Base-by-base conservation (phyloP, 2,797 vertebrate species). In the Vireo griseus region DNA sequence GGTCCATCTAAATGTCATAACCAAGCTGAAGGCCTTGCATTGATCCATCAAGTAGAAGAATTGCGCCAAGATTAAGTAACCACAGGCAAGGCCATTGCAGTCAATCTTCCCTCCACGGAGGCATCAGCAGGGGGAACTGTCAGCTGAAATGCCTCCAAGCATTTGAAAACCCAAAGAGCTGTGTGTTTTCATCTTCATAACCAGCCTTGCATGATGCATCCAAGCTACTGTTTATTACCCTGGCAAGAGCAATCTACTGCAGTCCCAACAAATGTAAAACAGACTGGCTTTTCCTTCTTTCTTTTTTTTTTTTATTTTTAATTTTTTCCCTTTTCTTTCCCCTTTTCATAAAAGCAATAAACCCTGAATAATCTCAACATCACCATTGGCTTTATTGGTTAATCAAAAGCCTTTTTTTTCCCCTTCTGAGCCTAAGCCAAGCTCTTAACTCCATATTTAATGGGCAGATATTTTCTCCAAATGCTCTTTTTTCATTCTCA, bases 381-480 rank as follows among this genome's bases (percentile, higher is more conserved):
- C 87, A 86, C 87, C 75, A 83, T 35, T 92, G 94, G 61, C 68
- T 96, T 96, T 95, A 94, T 84, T 84, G 78, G 86, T 95, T 95
- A 94, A 97, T 90, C 93, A 94, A 95, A 96, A 94, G 61, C 42
- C 37, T 73, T 93, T 93, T 91, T 63, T 94, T 90, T 57, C 33
- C 62, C 88, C 39, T 94, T 93, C 92, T 95, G 95, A 93, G 86
- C 58, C 39, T 65, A 92, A 94, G 86, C 93, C 92, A 96, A 93
- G 84, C 90, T 95, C 86, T 95, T 95, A 97, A 91, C 92, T 95
- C 91, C 58, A 51, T 94, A 91, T 94, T 94, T 95, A 95, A 94
- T 93, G 86, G 93, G 94, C 61, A 95, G 91, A 93, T 92, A 95
- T 94, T 92, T 80, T 88, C 81, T 91, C 68, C 87, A 92, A 94